A percentile compares a stretch with the other conserved stretches of the same genome.
Evolutionary conservation across 2,888 invertebrate species (phyloP).

Genomic region (Rotaria magnacalcarata): DNA sequence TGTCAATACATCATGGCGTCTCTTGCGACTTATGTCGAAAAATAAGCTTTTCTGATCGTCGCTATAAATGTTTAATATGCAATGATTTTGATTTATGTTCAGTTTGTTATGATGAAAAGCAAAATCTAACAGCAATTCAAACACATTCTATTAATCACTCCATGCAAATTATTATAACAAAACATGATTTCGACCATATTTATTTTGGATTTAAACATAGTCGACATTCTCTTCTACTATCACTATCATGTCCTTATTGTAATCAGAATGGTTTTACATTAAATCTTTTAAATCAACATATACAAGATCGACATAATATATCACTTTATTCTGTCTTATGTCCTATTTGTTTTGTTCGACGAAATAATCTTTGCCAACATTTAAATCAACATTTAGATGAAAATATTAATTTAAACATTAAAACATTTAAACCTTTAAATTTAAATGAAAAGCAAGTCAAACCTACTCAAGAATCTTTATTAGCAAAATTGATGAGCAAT

Average conservation of each 20-base stretch:
- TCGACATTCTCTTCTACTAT: background rate
- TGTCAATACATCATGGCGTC: conserved; percentile 3
- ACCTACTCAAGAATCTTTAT: background rate
- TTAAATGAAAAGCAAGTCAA: background rate
- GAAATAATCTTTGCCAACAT: background rate
- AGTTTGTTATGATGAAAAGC: background rate
- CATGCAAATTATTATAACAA: background rate
- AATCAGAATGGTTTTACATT: background rate
- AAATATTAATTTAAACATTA: background rate
- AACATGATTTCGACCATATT: background rate
- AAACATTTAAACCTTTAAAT: background rate
- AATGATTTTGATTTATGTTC: conserved; percentile 6
- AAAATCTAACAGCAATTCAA: background rate
- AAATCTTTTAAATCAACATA: background rate
- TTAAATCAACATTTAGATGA: background rate
- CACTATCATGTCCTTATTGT: background rate
- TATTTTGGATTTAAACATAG: background rate
- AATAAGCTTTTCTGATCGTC: background rate
- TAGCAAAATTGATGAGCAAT: background rate
- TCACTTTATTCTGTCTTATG: background rate
- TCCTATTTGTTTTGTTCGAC: background rate
- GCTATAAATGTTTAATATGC: conserved; percentile 31
- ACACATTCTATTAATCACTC: background rate
- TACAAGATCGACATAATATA: background rate
- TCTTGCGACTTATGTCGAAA: conserved; percentile 9